Evolutionary conservation across 2,797 vertebrate species (phyloP).

Genomic region (Phalanger gymnotis): DNA sequence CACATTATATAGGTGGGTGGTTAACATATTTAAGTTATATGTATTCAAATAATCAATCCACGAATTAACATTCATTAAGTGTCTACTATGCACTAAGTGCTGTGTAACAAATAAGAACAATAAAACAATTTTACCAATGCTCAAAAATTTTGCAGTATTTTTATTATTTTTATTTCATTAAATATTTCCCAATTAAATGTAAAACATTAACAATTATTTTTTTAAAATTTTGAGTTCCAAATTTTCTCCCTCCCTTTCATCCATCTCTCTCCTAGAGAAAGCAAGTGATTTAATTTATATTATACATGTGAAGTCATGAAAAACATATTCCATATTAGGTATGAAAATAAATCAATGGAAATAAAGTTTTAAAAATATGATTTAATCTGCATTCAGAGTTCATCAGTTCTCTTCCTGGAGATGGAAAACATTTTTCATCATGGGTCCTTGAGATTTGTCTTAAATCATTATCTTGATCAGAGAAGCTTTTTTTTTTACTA

Average conservation of each 20-base stretch:
- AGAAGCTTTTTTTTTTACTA: not conserved
- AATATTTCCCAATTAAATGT: not conserved
- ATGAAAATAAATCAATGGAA: too few species aligned
- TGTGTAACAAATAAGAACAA: not conserved
- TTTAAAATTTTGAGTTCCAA: not conserved
- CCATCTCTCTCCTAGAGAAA: not conserved
- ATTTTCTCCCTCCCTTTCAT: not conserved
- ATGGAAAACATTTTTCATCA: too few species aligned
- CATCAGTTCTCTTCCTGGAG: too few species aligned
- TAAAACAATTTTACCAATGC: not conserved
- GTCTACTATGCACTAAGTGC: not conserved
- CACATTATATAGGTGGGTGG: accelerated
- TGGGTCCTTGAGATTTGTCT: too few species aligned
- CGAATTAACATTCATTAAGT: not conserved
- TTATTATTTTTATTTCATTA: not conserved
- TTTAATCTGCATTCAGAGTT: too few species aligned
- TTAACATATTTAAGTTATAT: too few species aligned
- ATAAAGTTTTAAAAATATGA: not conserved
- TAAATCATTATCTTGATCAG: not conserved
- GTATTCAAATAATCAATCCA: too few species aligned
- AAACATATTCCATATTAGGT: too few species aligned
- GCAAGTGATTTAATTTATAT: not conserved
- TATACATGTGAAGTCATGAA: not conserved
- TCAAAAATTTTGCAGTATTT: not conserved
- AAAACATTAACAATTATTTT: not conserved